Percentiles rank a stretch among this genome's conserved stretches.
Conservation (phyloP, 2,113 vertebrate genomes). For the Myocastor coypus region DNA sequence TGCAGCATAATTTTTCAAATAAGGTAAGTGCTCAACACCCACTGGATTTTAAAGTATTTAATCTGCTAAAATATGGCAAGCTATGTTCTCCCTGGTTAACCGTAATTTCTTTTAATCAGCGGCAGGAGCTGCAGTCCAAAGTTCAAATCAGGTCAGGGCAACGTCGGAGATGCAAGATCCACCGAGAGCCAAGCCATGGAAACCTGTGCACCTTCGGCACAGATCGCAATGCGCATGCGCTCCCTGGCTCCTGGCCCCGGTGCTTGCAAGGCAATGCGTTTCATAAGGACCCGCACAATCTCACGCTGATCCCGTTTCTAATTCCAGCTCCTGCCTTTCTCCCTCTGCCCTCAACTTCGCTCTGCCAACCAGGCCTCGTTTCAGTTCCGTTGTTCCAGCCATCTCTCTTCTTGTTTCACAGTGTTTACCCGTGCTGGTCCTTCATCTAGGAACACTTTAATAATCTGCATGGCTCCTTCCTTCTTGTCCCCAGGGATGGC, state of each 20-base stretch:
- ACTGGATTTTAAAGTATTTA: not conserved
- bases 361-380: not conserved
- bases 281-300: not conserved
- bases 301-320: not conserved
- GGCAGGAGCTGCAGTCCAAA: not conserved
- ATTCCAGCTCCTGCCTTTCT: not conserved
- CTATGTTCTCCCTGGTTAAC: not conserved
- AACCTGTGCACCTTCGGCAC: not conserved
- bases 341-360: not conserved
- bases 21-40: not conserved
- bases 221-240: rapidly evolving
- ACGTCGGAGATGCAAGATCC: not conserved
- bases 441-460: not conserved
- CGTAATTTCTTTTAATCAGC: not conserved
- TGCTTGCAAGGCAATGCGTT: no score
- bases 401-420: not conserved
- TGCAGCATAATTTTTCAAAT: not conserved
- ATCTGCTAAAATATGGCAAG: not conserved
- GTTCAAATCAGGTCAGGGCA: not conserved
- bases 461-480: not conserved
- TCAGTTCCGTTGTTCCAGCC: not conserved
- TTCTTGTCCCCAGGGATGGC: not conserved
- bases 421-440: not conserved
- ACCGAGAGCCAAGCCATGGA: not conserved
- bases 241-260: no score